Percentiles rank a stretch among this genome's conserved stretches.
Conservation (phyloP, 2,113 vertebrate species). For the Campylorhamphus procurvoides region DNA sequence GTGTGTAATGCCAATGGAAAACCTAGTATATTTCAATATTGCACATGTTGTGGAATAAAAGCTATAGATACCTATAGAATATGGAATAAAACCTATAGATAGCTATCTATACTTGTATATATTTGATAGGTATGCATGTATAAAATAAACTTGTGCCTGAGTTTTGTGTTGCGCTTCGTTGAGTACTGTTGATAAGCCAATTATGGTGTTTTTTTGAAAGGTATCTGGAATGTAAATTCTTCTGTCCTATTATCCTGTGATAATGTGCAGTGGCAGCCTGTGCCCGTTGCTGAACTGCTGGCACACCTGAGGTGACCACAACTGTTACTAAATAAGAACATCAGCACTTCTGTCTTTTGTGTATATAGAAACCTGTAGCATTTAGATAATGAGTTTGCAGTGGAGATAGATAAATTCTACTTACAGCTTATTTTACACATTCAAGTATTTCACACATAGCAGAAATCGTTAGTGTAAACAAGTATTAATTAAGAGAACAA, state of each 20-base stretch:
- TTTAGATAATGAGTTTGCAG: slow-evolving; percentile 46
- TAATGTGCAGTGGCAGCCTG: slow-evolving; percentile 13
- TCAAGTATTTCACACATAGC: slow-evolving; percentile 58
- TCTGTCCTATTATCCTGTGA: slow-evolving; percentile 36
- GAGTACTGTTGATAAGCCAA: slow-evolving; percentile 55
- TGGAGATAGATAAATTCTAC: slow-evolving; percentile 40
- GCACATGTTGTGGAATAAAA: background rate
- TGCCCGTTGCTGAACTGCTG: slow-evolving; percentile 10
- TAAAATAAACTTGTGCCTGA: slow-evolving; percentile 8
- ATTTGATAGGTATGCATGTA: background rate
- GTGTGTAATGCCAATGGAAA: slow-evolving; percentile 29
- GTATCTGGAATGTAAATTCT: slow-evolving; percentile 40
- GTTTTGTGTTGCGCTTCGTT: slow-evolving; percentile 45
- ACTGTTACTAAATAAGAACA: slow-evolving; percentile 24
- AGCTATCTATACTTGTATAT: background rate
- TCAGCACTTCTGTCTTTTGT: background rate
- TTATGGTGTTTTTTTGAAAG: slow-evolving; percentile 49
- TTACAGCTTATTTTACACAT: slow-evolving; percentile 64
- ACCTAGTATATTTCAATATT: slow-evolving; percentile 24
- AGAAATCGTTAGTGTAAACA: slow-evolving; percentile 62
- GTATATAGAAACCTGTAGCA: slow-evolving; percentile 26
- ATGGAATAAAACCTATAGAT: background rate
- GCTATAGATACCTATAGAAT: background rate
- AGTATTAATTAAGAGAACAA: slow-evolving; percentile 56
- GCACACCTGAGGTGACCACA: slow-evolving; percentile 18